Percentiles rank a stretch among this genome's conserved stretches.
Evolutionary conservation across 2,888 invertebrate genomes (phyloP).

Genomic region (Bruchidius siliquastri): DNA sequence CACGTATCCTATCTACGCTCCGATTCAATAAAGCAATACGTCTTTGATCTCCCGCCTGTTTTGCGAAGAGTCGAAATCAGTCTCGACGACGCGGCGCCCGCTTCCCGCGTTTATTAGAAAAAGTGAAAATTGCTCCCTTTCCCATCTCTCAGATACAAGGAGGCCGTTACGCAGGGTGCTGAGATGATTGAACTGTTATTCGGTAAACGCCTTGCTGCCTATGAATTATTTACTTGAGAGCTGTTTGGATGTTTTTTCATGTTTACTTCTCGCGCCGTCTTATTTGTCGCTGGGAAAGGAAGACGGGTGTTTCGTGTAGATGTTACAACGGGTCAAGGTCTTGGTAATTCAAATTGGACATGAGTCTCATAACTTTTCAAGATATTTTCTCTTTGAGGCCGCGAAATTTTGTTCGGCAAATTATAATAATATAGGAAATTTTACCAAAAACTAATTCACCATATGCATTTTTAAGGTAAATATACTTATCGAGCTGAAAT

Average conservation of each 20-base stretch:
- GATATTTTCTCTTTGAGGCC: too few relatives aligned
- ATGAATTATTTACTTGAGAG: conserved; percentile 18
- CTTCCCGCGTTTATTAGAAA: not conserved
- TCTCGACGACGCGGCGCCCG: not conserved
- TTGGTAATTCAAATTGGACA: too few relatives aligned
- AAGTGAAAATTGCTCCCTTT: not conserved
- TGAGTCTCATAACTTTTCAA: too few relatives aligned
- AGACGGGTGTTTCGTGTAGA: not conserved
- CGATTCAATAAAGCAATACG: not conserved
- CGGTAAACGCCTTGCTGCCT: conserved; percentile 14
- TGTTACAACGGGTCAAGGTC: too few relatives aligned
- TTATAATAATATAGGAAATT: too few relatives aligned
- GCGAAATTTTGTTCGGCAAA: too few relatives aligned
- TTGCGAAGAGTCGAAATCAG: not conserved
- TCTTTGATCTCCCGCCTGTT: not conserved
- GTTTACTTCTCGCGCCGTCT: not conserved
- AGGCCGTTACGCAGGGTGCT: not conserved
- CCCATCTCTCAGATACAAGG: not conserved
- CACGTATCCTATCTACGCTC: not conserved
- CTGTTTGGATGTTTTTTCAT: not conserved
- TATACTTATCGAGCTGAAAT: too few relatives aligned
- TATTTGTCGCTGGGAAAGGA: too few relatives aligned
- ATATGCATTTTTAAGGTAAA: too few relatives aligned
- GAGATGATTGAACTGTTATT: conserved; percentile 19
- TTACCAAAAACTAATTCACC: too few relatives aligned